These are phyloP conservation scores for Pampus argenteus DNA, from an alignment of 2,797 vertebrate species.

Conservation along the genomic window DNA sequence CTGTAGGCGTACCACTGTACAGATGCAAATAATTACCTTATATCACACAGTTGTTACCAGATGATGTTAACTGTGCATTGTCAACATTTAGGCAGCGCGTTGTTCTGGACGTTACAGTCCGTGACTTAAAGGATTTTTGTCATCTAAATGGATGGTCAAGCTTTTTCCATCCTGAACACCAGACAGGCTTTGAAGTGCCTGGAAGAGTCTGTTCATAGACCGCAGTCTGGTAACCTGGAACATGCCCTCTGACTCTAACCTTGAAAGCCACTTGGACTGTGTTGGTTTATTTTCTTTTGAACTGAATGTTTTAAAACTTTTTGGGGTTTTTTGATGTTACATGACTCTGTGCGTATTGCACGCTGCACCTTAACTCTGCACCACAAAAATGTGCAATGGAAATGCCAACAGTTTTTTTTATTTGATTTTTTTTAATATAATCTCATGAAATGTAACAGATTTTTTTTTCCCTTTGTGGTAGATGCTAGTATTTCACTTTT, in stretches of 20 bases:
- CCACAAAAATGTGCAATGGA: conserved; percentile 66
- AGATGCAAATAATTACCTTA: not conserved
- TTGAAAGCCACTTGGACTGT: conserved; percentile 2
- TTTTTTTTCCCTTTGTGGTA: not conserved
- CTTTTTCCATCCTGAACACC: not conserved
- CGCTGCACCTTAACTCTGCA: conserved; percentile 46
- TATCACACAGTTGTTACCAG: not conserved
- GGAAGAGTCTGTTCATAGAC: not conserved
- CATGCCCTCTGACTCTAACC: conserved; percentile 22
- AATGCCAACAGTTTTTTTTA: conserved; percentile 68
- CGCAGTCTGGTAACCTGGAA: conserved; percentile 43
- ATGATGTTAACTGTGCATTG: not conserved
- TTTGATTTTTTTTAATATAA: not conserved
- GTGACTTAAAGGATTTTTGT: not conserved
- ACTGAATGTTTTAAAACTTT: conserved; percentile 3
- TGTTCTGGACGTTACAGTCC: not conserved
- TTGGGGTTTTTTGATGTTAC: not conserved
- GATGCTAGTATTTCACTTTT: conserved; percentile 11
- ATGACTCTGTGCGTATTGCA: conserved; percentile 34
- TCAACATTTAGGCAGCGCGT: not conserved
- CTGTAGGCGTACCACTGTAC: not conserved
- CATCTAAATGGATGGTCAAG: not conserved
- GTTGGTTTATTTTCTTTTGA: conserved; percentile 7
- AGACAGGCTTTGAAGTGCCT: not conserved
- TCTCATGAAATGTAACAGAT: not conserved